Evolutionary conservation across 2,888 invertebrate species (phyloP), one percentile per base, ranked within the genome.

Genomic region (Galerucella calmariensis): DNA sequence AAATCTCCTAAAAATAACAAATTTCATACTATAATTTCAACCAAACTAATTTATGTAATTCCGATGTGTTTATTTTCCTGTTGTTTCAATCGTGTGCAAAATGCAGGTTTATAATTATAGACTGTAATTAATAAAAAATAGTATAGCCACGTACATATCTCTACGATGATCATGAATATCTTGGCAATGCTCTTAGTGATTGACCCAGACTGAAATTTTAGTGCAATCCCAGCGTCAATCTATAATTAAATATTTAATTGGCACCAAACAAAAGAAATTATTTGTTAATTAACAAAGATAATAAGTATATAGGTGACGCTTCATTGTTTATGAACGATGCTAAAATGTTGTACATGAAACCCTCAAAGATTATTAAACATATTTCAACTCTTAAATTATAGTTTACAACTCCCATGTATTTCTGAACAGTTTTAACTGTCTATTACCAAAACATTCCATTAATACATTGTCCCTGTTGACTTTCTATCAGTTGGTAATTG

Each of bases 181-280:
- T 84, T 84, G 84, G 84, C 84, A 84, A 78, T 75, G 78, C 35
- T 77, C 74, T 75, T 78, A 79, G 78, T 78, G 81, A 82, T 82
- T 81, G 82, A 82, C 82, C 83, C 82, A 83, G 82, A 81, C 81
- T 80, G 78, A 73, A 79, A 69, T 76, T 75, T 76, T 70, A 73
- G 72, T 77, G 74, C 76, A 77, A 76, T 69, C 78, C 76, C 81
- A 62, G 79, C 80, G 82, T 83, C 81, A 80, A 83, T 82, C 84
- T 84, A 84, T 84, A 84, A 84, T 84, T 84, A 84, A 82, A 82
- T 83, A 73, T 80, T 71, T 77, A 81, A 82, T 83, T 83, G 82
- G 83, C 83, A 83, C 79, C 74, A 78, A 77, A 77, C 79, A 79
- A 81, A 81, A 80, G 80, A 79, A 79, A 79, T 72, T 69, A 69